phyloP scores from a whole-genome alignment of 1,140 invertebrate genomes.

The Drosophila lacteicornis region DNA sequence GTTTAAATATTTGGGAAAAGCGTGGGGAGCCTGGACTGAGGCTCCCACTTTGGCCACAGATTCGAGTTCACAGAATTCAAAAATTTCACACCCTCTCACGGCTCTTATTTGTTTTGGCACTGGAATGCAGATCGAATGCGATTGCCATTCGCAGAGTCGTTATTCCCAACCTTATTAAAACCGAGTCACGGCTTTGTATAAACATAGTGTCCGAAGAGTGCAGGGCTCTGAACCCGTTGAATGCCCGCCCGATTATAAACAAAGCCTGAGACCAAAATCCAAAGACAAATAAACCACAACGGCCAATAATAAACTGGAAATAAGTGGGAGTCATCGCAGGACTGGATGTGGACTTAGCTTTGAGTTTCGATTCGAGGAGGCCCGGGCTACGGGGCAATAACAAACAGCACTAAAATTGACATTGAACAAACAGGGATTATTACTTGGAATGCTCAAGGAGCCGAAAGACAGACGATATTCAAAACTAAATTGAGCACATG shows the following conservation, averaged over 20 bases:
- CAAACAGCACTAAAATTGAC: slow-evolving; percentile 66
- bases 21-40: not conserved
- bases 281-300: slow-evolving; percentile 63
- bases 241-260: slow-evolving; percentile 60
- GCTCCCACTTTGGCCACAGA: slow-evolving; percentile 14
- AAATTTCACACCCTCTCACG: slow-evolving; percentile 57
- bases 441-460: slow-evolving; percentile 46
- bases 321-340: slow-evolving; percentile 32
- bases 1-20: slow-evolving; percentile 33
- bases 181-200: slow-evolving; percentile 26
- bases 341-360: not conserved
- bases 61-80: slow-evolving; percentile 15
- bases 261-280: slow-evolving; percentile 47
- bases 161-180: slow-evolving; percentile 23
- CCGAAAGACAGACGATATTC: slow-evolving; percentile 47
- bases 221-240: slow-evolving; percentile 29
- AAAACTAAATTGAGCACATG: slow-evolving; percentile 76
- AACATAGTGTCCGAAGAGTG: slow-evolving; percentile 35
- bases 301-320: slow-evolving; percentile 56
- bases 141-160: slow-evolving; percentile 15
- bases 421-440: slow-evolving; percentile 72
- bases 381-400: slow-evolving; percentile 3
- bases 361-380: not conserved
- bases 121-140: slow-evolving; percentile 31
- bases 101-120: slow-evolving; percentile 41